Evolutionary conservation across 2,797 vertebrate genomes (phyloP).

Genomic region (Triplophysa bombifrons): DNA sequence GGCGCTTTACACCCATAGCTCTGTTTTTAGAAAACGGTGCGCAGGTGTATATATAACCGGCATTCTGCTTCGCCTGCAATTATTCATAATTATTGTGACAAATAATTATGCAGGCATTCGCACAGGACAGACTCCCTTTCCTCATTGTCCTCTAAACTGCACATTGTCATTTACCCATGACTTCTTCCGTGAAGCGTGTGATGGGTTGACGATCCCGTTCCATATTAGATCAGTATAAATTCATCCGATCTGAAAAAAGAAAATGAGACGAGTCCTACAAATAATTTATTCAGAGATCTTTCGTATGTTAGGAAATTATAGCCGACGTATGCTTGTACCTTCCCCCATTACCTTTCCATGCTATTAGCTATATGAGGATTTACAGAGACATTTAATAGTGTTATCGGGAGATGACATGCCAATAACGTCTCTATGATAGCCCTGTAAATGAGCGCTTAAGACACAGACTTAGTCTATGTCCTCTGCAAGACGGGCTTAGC

Average conservation of each 20-base stretch:
- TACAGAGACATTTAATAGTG: slow-evolving; percentile 34
- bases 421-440: slow-evolving; percentile 38
- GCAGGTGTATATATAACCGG: slow-evolving; percentile 43
- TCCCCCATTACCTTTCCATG: slow-evolving; percentile 8
- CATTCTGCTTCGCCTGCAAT: slow-evolving; percentile 30
- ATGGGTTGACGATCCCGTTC: slow-evolving; percentile 28
- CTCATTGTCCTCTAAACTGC: slow-evolving; percentile 33
- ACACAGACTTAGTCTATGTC: slow-evolving; percentile 44
- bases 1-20: slow-evolving; percentile 8
- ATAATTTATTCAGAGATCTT: background rate
- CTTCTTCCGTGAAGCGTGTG: slow-evolving; percentile 22
- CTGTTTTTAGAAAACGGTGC: slow-evolving; percentile 7
- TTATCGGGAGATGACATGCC: slow-evolving; percentile 30
- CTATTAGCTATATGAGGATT: slow-evolving; percentile 22
- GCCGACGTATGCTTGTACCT: background rate
- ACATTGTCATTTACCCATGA: slow-evolving; percentile 45
- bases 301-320: background rate
- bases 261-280: background rate
- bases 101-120: slow-evolving; percentile 27
- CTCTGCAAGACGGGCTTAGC: slow-evolving; percentile 43
- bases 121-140: slow-evolving; percentile 18
- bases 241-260: background rate
- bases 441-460: slow-evolving; percentile 30
- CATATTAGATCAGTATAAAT: slow-evolving; percentile 25
- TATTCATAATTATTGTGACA: slow-evolving; percentile 48